Conservation (phyloP, 2,888 invertebrate species). For the Scaptomyza parva region DNA sequence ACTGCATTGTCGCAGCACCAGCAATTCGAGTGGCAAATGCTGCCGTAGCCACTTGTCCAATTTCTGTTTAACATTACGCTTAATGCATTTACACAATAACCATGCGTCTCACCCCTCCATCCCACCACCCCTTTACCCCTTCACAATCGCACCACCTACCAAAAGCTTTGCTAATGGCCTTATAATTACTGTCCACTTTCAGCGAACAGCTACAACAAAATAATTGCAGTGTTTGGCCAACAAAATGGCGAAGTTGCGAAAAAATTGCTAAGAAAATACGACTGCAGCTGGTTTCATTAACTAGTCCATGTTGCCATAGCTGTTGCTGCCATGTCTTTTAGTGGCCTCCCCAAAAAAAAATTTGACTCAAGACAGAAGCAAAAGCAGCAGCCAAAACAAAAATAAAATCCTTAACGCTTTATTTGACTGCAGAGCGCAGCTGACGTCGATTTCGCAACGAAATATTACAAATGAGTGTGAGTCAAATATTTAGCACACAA, state of each 20-base stretch:
- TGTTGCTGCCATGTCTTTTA: slow-evolving; percentile 19
- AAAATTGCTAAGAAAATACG: slow-evolving; percentile 41
- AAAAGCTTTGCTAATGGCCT: slow-evolving; percentile 72
- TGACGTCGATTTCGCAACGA: slow-evolving; percentile 34
- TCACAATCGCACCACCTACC: not conserved
- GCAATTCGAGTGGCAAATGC: slow-evolving; percentile 51
- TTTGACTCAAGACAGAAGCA: slow-evolving; percentile 15
- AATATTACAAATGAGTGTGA: slow-evolving; percentile 38
- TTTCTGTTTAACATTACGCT: slow-evolving; percentile 75
- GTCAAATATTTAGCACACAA: slow-evolving; percentile 34
- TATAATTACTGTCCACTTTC: slow-evolving; percentile 77
- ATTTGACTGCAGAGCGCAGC: slow-evolving; percentile 32
- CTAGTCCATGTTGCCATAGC: slow-evolving; percentile 34
- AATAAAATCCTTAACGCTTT: slow-evolving; percentile 42
- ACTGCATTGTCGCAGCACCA: slow-evolving; percentile 1
- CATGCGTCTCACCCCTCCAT: slow-evolving; percentile 41
- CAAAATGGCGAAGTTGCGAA: slow-evolving; percentile 42
- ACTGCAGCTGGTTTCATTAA: slow-evolving; percentile 66
- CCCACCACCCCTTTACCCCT: slow-evolving; percentile 1
- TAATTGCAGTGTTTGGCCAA: slow-evolving; percentile 53
- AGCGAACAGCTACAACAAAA: slow-evolving; percentile 47
- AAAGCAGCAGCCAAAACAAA: slow-evolving; percentile 12
- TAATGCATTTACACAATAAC: slow-evolving; percentile 80
- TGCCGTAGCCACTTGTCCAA: slow-evolving; percentile 57
- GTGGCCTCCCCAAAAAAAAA: slow-evolving; percentile 21